Conservation (phyloP, 1,140 invertebrate species). For the Sycobia sp. region DNA sequence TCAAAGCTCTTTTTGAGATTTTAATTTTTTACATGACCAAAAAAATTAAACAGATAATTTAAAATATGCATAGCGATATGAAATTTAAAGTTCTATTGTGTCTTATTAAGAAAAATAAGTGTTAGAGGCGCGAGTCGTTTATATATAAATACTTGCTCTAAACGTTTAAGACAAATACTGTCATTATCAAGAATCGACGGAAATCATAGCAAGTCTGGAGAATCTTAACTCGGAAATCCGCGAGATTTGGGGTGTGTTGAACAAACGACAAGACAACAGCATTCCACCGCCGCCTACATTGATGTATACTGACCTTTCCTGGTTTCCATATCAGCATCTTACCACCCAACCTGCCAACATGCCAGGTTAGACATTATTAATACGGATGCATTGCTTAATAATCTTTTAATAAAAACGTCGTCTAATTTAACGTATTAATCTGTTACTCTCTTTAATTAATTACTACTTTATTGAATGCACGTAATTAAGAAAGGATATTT, state of each 20-base stretch:
- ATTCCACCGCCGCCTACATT: constrained; percentile 65
- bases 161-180: constrained; percentile 41
- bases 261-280: constrained; percentile 66
- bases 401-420: too few relatives aligned
- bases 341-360: constrained; percentile 47
- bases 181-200: constrained; percentile 68
- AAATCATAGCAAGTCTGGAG: constrained; percentile 73
- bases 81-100: too few relatives aligned
- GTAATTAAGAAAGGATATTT: too few relatives aligned
- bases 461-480: too few relatives aligned
- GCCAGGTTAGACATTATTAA: constrained; percentile 48
- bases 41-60: too few relatives aligned
- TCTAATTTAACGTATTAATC: too few relatives aligned
- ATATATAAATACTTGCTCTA: constrained; percentile 18
- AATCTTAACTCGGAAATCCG: constrained; percentile 74
- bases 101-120: constrained; percentile 4
- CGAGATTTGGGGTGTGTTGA: constrained; percentile 72
- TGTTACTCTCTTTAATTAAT: too few relatives aligned
- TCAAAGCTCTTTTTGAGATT: constrained; percentile 30
- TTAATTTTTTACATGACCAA: constrained; percentile 13
- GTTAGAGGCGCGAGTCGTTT: not conserved
- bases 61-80: too few relatives aligned
- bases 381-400: too few relatives aligned
- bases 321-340: constrained; percentile 60
- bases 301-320: constrained; percentile 68